Evolutionary conservation across 2,888 invertebrate species (phyloP), one percentile per base, ranked within the genome.

Genomic region (Acheta domesticus): DNA sequence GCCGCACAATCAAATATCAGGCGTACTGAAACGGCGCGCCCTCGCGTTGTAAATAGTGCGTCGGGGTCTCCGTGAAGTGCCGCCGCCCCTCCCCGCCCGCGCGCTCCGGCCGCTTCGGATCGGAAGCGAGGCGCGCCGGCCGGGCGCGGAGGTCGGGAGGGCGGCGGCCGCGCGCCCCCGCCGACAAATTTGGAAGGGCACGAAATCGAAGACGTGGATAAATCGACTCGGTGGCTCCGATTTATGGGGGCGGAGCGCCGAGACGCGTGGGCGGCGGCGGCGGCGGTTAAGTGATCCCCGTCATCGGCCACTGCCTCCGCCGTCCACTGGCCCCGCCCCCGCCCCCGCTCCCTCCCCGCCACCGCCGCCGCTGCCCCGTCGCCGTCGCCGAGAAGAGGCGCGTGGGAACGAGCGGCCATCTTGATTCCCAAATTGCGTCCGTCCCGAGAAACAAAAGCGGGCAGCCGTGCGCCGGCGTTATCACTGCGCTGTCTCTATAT

Each of bases 371-470:
- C 12, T 19, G 50, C 14, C 16, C 62, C 62, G 62, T 62, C 62
- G n/a, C 11, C 36, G 36, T 36, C 36, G 36, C 36, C 36, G 36
- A 36, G 36, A 36, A 36, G 62, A 62, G 62, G n/a, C 62, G 62
- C 62, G 62, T 62, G 62, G 62, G 62, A 62, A 62, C 62, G 62
- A 19, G 62, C 62, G 16, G 62, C 62, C 62, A 62, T 62, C 62
- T 62, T 62, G 62, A 62, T 62, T 62, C 62, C 62, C 62, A 62
- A 62, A 62, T 62, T 62, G 62, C 62, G 62, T n/a, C 62, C 62
- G 62, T 62, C 16, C 62, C 14, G 16, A 62, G 62, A 62, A 62
- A 62, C 62, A 62, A 62, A 62, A 62, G 62, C 62, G n/a, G 14
- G 62, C 62, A n/a, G 62, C 62, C 62, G 62, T n/a, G 62, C 62